Evolutionary conservation across 2,113 vertebrate genomes (phyloP).

Genomic region (Oceanites oceanicus): DNA sequence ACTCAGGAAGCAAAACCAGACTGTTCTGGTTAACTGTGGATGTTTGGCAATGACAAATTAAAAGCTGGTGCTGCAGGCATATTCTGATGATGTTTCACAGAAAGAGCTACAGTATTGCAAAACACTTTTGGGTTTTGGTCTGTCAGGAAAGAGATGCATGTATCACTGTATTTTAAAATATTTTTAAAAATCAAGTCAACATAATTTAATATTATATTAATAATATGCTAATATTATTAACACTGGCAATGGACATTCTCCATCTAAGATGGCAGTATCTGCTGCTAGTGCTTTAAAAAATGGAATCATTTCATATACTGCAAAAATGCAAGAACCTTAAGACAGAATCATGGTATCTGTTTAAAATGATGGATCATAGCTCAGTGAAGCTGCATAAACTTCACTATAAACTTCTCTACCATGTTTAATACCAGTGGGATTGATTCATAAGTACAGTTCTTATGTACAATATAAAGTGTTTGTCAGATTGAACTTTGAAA

Average conservation of each 20-base stretch:
- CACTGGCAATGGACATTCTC: not conserved
- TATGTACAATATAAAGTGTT: not conserved
- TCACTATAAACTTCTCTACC: not conserved
- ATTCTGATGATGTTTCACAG: not conserved
- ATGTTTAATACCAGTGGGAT: not conserved
- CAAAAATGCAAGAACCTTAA: not conserved
- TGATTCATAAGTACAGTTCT: not conserved
- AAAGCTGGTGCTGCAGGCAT: not conserved
- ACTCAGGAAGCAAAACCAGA: not conserved
- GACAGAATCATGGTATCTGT: not conserved
- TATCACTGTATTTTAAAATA: not conserved
- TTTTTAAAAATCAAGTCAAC: not conserved
- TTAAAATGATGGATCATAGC: not conserved
- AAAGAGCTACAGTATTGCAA: not conserved
- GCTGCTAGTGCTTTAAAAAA: not conserved
- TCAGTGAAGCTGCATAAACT: not conserved
- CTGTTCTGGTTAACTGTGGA: not conserved
- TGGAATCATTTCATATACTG: not conserved
- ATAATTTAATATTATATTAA: not conserved
- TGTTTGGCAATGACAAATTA: not conserved
- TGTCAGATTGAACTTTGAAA: not conserved
- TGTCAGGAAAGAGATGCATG: not conserved
- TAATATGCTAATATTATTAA: not conserved
- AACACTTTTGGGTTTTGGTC: not conserved
- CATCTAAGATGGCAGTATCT: not conserved